Evolutionary conservation across 2,797 vertebrate genomes (phyloP).

Genomic region (Megalops cyprinoides): DNA sequence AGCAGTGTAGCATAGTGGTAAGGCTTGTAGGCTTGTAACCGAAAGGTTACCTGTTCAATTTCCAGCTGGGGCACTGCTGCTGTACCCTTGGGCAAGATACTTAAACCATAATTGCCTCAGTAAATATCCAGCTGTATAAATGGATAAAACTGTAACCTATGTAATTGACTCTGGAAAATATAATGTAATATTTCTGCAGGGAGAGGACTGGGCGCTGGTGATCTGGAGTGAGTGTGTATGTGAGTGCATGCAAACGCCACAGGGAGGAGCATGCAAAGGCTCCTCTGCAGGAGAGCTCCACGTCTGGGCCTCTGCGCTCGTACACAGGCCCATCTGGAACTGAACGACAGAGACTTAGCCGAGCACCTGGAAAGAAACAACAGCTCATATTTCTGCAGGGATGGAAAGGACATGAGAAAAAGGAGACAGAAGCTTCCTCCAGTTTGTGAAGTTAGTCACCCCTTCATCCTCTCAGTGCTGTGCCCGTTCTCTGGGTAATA

Average conservation of each 20-base stretch:
- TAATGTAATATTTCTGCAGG: too few species aligned
- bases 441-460: conserved; percentile 12
- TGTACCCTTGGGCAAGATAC: too few species aligned
- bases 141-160: too few species aligned
- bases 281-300: conserved; percentile 30
- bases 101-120: too few species aligned
- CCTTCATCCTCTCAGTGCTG: conserved; percentile 27
- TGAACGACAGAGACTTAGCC: conserved; percentile 20
- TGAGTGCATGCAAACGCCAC: conserved; percentile 32
- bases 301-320: conserved; percentile 30
- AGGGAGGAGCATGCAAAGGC: neutral
- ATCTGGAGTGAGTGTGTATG: conserved; percentile 34
- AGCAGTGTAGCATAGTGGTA: too few species aligned
- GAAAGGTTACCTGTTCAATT: too few species aligned
- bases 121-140: too few species aligned
- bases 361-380: conserved; percentile 28
- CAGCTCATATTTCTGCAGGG: neutral
- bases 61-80: too few species aligned
- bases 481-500: neutral
- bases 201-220: conserved; percentile 43
- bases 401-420: neutral
- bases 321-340: conserved; percentile 40
- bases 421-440: neutral
- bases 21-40: too few species aligned
- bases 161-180: too few species aligned